Base-by-base conservation (phyloP, 2,113 vertebrate species). In the Helogale parvula region DNA sequence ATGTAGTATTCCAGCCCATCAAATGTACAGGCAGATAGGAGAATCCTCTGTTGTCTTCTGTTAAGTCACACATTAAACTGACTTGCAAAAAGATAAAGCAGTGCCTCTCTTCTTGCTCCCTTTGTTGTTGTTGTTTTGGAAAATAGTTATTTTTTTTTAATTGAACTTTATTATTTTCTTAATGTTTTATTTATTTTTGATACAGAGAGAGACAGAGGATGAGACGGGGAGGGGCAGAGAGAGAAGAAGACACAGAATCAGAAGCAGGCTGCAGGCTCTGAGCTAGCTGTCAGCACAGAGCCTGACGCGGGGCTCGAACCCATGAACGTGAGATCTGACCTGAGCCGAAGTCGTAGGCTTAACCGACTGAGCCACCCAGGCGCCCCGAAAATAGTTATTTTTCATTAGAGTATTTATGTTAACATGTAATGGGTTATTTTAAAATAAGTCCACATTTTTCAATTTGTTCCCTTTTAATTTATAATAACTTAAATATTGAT, bases 91-190 rank as follows among this genome's bases (percentile, higher is more conserved):
- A 82, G 60, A 21, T 47, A 82, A 81, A 90, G 60, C 54, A 65
- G 5, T 74, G 5, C 65, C 54, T 93, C 52, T 77, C 21, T 88
- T 72, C 79, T 84, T 23, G 14, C 19, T 71, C 38, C 21, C 38
- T 90, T 60, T 94, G 19, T 68, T 87, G 19, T 68, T 87, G 47
- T 93, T 82, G n/a, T 82, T 88, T 91, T 94, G 50, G 54, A 82
- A 94, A 84, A 86, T 81, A 41, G 45, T n/a, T 79, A 33, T 54
- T 95, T 93, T 90, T 71, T n/a, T n/a, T n/a, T n/a, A n/a, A n/a
- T n/a, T n/a, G n/a, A n/a, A n/a, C n/a, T n/a, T n/a, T n/a, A n/a
- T n/a, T n/a, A n/a, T n/a, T n/a, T n/a, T n/a, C n/a, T n/a, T n/a
- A n/a, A n/a, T n/a, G n/a, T n/a, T n/a, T n/a, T n/a, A n/a, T n/a